Base-by-base conservation (phyloP, 2,888 invertebrate genomes). In the Diploptera punctata region DNA sequence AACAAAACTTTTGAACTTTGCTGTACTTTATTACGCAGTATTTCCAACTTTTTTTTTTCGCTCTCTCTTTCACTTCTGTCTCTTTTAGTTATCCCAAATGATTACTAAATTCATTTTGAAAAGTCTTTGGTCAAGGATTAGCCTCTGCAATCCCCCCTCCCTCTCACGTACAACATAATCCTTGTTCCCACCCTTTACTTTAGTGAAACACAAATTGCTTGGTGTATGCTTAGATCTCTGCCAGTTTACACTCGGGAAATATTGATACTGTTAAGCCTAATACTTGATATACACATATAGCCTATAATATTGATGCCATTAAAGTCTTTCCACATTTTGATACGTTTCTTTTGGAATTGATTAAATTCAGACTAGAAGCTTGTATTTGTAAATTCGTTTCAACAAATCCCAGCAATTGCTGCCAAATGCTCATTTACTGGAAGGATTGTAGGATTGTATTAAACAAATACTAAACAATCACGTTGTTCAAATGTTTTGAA, bases 71-170 rank as follows among this genome's bases (percentile, higher is more conserved):
- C 24, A 31, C 16, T 10, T 29, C 62, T 47, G 73, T 73, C 73
- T 70, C 62, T 57, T 38, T 65, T 43, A 61, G 57, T 68, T 65
- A 71, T n/a, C 68, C 43, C n/a, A 68, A 33, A 68, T 67, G 73
- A 73, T 73, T 71, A 71, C 62, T 71, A 54, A 73, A 73, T 71
- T 73, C 61, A 67, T 73, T 73, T 73, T 73, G 73, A 73, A 73
- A 73, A 73, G 62, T 73, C 73, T 73, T 73, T 71, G 68, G 67
- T 47, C 57, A 49, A 60, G 72, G 72, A 67, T 72, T 72, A 72
- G n/a, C 5, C 26, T 49, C 3, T n/a, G 24, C 21, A 52, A 24
- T 13, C 52, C 52, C 38, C n/a, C n/a, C n/a, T n/a, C n/a, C n/a
- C n/a, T n/a, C n/a, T n/a, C n/a, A n/a, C n/a, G n/a, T n/a, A n/a